Evolutionary conservation across 2,113 vertebrate species (phyloP).

Genomic region (Lasiurus borealis): DNA sequence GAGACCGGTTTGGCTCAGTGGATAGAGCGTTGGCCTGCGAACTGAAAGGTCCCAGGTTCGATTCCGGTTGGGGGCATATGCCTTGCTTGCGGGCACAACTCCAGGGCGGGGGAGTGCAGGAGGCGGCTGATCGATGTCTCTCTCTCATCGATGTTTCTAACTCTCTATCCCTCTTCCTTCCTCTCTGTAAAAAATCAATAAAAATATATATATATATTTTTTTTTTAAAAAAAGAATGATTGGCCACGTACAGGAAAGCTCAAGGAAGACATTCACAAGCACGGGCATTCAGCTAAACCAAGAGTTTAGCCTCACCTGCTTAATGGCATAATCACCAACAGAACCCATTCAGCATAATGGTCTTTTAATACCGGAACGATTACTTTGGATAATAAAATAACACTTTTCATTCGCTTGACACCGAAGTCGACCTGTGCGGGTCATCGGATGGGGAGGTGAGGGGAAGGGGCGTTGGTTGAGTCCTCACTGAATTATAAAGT

Average conservation of each 20-base stretch:
- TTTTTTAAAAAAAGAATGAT: conserved; percentile 68
- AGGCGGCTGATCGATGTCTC: too few species aligned
- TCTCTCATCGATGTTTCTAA: too few species aligned
- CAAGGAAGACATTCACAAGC: conserved; percentile 33
- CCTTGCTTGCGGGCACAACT: too few species aligned
- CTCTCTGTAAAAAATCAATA: too few species aligned
- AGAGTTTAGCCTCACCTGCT: conserved; percentile 52
- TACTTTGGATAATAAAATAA: conserved; percentile 83
- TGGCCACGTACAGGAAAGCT: conserved; percentile 67
- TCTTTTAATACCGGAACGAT: conserved; percentile 81
- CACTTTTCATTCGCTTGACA: conserved; percentile 80
- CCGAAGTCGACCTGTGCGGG: conserved; percentile 68
- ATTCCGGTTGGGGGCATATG: too few species aligned
- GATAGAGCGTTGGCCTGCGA: too few species aligned
- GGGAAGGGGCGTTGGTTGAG: conserved; percentile 39
- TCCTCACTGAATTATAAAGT: conserved; percentile 70
- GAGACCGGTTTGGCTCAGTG: too few species aligned
- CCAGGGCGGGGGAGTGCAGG: too few species aligned
- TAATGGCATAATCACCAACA: conserved; percentile 77
- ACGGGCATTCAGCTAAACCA: conserved; percentile 48
- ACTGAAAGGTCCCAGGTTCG: too few species aligned
- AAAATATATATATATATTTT: too few species aligned
- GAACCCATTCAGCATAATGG: conserved; percentile 75
- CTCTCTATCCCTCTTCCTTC: too few species aligned
- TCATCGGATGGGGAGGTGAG: conserved; percentile 66